Percentiles rank a stretch among this genome's conserved stretches.
These are phyloP conservation scores for Microctonus aethiopoides DNA, from an alignment of 2,888 invertebrate genomes.

Conservation along the genomic window DNA sequence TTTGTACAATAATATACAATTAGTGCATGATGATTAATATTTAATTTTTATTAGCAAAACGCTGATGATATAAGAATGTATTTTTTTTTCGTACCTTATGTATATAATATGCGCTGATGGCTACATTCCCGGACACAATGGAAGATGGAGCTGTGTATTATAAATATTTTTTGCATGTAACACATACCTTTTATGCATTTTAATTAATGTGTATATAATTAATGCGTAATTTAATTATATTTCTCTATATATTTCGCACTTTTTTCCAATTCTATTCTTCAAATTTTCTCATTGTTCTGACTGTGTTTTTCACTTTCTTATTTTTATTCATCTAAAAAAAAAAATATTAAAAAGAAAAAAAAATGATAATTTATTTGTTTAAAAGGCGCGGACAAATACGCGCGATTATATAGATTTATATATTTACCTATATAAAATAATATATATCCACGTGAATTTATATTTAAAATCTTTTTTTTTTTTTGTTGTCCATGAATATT, in stretches of 20 bases:
- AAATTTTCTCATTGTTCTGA: constrained; percentile 16
- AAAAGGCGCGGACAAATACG: constrained; percentile 39
- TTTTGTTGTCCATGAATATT: not conserved
- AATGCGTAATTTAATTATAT: constrained; percentile 27
- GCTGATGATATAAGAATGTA: not conserved
- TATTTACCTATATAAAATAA: not conserved
- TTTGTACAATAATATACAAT: not conserved
- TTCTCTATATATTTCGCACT: constrained; percentile 35
- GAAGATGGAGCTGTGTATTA: constrained; percentile 24
- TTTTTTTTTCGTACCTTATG: not conserved
- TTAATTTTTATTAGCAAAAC: not conserved
- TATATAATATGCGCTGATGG: not conserved
- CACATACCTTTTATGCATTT: not conserved
- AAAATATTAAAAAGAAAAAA: constrained; percentile 11
- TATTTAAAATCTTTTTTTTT: not conserved
- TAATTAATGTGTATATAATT: not conserved
- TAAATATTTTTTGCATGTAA: constrained; percentile 29
- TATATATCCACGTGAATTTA: not conserved
- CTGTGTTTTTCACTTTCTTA: constrained; percentile 20
- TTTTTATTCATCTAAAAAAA: not conserved
- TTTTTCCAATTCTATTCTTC: not conserved
- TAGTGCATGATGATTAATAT: not conserved
- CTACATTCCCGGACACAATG: not conserved
- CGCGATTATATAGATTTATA: not conserved
- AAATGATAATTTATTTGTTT: not conserved